A percentile compares a stretch with the other conserved stretches of the same genome.
Evolutionary conservation across 2,797 vertebrate genomes (phyloP).

Genomic region (Xiphorhynchus erythropygius): DNA sequence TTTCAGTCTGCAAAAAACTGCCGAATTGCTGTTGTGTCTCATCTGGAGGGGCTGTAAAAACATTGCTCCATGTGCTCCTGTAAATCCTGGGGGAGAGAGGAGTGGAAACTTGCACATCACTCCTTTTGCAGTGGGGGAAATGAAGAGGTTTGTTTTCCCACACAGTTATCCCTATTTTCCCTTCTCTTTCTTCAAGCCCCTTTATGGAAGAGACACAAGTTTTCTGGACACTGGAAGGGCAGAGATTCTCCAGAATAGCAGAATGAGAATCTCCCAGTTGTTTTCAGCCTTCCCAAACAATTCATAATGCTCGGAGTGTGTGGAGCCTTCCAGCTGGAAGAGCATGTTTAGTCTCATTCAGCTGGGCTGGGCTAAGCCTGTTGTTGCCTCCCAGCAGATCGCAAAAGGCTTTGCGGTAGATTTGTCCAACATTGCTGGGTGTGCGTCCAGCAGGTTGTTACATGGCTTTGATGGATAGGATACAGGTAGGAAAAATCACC

Average conservation of each 20-base stretch:
- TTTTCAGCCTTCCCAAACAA: neutral
- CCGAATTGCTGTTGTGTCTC: neutral
- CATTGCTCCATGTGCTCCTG: neutral
- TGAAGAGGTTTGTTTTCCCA: neutral
- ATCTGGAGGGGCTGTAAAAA: neutral
- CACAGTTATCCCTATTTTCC: neutral
- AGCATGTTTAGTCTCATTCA: neutral
- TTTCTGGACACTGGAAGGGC: neutral
- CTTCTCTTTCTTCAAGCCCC: neutral
- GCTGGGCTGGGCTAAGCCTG: slow-evolving; percentile 5
- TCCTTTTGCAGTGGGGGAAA: neutral
- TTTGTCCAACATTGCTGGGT: slow-evolving; percentile 43
- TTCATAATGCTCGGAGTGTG: neutral
- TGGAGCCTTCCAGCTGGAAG: slow-evolving; percentile 36
- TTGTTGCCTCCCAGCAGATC: neutral
- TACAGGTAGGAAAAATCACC: slow-evolving; percentile 32
- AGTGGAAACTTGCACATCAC: neutral
- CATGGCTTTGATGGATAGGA: slow-evolving; percentile 55
- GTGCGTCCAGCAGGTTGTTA: slow-evolving; percentile 28
- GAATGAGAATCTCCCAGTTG: neutral
- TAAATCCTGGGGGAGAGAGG: neutral
- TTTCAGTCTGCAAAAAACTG: neutral
- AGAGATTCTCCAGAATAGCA: neutral
- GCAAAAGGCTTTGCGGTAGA: neutral
- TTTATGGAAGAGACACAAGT: neutral